A percentile compares a stretch with the other conserved stretches of the same genome.
phyloP scores from a whole-genome alignment of 2,797 vertebrate species.

The Pseudochirops cupreus region DNA sequence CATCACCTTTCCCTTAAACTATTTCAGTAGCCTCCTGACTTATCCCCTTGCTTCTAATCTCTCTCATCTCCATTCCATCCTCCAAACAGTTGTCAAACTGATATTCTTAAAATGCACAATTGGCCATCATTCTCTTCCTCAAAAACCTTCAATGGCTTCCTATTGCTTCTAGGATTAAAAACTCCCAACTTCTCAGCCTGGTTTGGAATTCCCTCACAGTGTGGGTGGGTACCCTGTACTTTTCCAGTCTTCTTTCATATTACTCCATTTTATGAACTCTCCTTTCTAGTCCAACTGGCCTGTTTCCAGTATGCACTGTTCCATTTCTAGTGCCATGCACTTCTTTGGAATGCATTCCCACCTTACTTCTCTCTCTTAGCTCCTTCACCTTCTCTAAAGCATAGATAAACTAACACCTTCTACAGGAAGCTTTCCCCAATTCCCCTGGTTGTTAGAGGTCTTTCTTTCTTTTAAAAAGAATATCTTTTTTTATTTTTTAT shows the following conservation, averaged over 20 bases:
- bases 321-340: neutral
- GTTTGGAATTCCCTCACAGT: neutral
- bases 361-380: neutral
- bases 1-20: neutral
- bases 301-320: neutral
- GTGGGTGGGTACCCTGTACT: neutral
- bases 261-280: neutral
- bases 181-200: neutral
- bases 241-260: neutral
- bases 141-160: neutral
- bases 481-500: neutral
- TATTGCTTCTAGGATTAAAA: neutral
- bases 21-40: neutral
- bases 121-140: neutral
- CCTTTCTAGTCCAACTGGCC: neutral
- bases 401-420: neutral
- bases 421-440: neutral
- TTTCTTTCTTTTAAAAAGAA: neutral
- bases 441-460: neutral
- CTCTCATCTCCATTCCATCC: neutral
- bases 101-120: neutral
- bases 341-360: neutral
- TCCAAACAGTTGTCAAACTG: neutral
- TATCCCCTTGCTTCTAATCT: neutral
- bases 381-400: neutral